Evolutionary conservation across 1,140 invertebrate species (phyloP).

Genomic region (Medauroidea extradentata): DNA sequence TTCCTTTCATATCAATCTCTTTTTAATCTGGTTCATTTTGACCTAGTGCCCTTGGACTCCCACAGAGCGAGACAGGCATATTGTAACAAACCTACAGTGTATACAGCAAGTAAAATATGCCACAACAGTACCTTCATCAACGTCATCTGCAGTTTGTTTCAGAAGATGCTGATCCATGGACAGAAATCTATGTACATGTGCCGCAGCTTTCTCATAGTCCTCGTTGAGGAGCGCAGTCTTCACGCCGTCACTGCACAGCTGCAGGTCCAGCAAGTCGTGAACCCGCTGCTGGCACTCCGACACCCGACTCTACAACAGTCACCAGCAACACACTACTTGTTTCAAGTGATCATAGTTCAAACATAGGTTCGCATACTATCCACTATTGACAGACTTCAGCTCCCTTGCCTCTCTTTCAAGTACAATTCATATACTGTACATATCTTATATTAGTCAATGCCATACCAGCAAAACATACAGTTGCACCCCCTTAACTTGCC

Average conservation of each 20-base stretch:
- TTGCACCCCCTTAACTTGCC: too few relatives aligned
- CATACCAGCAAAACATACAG: too few relatives aligned
- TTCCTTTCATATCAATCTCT: too few relatives aligned
- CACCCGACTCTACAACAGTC: conserved; percentile 74
- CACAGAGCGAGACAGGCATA: too few relatives aligned
- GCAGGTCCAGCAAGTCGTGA: conserved; percentile 93
- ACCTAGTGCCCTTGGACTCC: too few relatives aligned
- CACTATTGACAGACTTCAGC: neutral
- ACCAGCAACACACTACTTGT: neutral
- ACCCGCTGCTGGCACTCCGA: conserved; percentile 92
- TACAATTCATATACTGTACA: too few relatives aligned
- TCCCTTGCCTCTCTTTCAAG: neutral
- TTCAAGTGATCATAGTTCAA: neutral
- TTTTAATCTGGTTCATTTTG: too few relatives aligned
- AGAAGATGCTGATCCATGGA: conserved; percentile 91
- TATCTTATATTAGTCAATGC: too few relatives aligned
- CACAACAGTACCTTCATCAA: conserved; percentile 60
- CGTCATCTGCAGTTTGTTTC: conserved; percentile 69
- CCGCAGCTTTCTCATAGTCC: conserved; percentile 89
- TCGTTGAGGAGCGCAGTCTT: conserved; percentile 87
- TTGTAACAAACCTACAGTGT: too few relatives aligned
- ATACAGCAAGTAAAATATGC: too few relatives aligned
- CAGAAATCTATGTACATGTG: conserved; percentile 91
- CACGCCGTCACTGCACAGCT: conserved; percentile 93
- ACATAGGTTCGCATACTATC: neutral